phyloP scores from a whole-genome alignment of 1,140 invertebrate genomes.

The Drosophila asahinai region DNA sequence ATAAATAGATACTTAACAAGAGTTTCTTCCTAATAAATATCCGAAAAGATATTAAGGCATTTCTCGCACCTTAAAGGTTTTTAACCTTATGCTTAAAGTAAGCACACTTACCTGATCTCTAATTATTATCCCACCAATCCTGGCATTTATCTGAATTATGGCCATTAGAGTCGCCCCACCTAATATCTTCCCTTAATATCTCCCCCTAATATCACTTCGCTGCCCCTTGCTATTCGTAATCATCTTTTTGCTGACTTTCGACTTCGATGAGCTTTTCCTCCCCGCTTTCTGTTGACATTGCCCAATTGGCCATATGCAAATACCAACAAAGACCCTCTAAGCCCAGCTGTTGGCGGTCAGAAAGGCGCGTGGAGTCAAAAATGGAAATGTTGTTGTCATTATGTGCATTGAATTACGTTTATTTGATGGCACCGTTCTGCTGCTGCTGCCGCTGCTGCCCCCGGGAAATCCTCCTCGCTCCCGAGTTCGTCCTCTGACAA shows the following conservation, averaged over 20 bases:
- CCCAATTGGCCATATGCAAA: constrained; percentile 79
- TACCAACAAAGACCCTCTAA: constrained; percentile 58
- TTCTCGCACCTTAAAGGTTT: background rate
- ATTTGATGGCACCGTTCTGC: constrained; percentile 58
- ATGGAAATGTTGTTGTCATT: constrained; percentile 79
- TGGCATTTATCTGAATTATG: constrained; percentile 29
- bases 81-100: constrained; percentile 1
- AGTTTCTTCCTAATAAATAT: too few relatives aligned
- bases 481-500: constrained; percentile 33
- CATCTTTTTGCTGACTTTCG: constrained; percentile 56
- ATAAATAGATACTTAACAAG: too few relatives aligned
- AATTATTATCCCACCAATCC: constrained; percentile 34
- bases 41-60: too few relatives aligned
- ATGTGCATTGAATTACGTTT: constrained; percentile 80
- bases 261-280: constrained; percentile 35
- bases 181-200: constrained; percentile 12
- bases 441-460: constrained; percentile 7
- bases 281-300: constrained; percentile 64
- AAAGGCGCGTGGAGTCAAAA: constrained; percentile 51
- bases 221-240: constrained; percentile 40
- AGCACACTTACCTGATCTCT: constrained; percentile 10
- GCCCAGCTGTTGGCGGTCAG: constrained; percentile 28
- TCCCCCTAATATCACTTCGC: constrained; percentile 23
- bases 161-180: constrained; percentile 13
- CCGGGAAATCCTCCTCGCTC: background rate